These are phyloP conservation scores for Micropoecilia bifurca DNA, from an alignment of 2,797 vertebrate species.

Conservation along the genomic window DNA sequence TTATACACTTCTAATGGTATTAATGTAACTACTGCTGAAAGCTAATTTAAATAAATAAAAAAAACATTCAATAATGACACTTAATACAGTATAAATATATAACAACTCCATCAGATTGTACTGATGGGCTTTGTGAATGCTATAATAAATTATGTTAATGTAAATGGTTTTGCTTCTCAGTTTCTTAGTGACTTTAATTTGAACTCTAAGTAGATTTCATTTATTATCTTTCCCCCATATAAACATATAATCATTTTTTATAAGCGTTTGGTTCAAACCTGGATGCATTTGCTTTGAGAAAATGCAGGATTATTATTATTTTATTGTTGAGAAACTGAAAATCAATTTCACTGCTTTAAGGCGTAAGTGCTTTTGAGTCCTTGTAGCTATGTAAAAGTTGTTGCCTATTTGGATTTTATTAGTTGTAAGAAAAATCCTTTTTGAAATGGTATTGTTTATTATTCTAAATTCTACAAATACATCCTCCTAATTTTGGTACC, in stretches of 20 bases:
- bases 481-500: neutral
- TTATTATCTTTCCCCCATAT: neutral
- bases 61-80: neutral
- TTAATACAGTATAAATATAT: too few species aligned
- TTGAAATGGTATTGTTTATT: neutral
- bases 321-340: neutral
- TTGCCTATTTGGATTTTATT: neutral
- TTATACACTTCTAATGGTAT: neutral
- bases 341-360: neutral
- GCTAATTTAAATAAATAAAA: neutral
- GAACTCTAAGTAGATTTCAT: neutral
- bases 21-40: neutral
- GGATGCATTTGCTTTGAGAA: neutral
- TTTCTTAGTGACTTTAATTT: neutral
- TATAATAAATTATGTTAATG: neutral
- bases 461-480: neutral
- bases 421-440: neutral
- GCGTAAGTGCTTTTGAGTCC: neutral
- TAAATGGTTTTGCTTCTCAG: neutral
- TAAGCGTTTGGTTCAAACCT: neutral
- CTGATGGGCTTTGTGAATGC: neutral
- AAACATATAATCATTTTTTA: neutral
- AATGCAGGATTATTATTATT: neutral
- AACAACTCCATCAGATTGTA: neutral
- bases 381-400: neutral